Conservation (phyloP, 2,888 invertebrate species). For the Xestia sexstrigata region DNA sequence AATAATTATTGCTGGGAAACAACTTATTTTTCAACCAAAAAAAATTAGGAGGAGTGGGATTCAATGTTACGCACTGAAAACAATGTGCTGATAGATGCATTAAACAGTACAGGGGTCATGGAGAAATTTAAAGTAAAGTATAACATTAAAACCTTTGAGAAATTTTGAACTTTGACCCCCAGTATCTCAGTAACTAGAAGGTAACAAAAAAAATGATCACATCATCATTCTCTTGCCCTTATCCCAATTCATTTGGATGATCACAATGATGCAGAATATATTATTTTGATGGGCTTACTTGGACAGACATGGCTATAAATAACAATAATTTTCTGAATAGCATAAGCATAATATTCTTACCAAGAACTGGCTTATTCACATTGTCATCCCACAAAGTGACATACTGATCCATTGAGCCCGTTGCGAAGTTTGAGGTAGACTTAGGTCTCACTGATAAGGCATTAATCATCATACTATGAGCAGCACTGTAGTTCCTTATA, state of each 20-base stretch:
- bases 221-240: too few relatives aligned
- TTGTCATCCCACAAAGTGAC: slow-evolving; percentile 90
- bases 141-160: not conserved
- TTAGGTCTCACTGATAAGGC: slow-evolving; percentile 87
- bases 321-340: not conserved
- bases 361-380: slow-evolving; percentile 77
- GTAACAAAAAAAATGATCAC: not conserved
- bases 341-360: slow-evolving; percentile 68
- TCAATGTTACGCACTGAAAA: not conserved
- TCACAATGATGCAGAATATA: not conserved
- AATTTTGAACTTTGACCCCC: not conserved
- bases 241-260: too few relatives aligned
- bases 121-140: too few relatives aligned
- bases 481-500: slow-evolving; percentile 84
- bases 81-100: not conserved
- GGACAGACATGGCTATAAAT: not conserved
- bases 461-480: slow-evolving; percentile 86
- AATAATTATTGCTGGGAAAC: too few relatives aligned
- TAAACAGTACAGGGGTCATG: not conserved
- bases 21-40: too few relatives aligned
- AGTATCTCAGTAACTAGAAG: not conserved
- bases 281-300: not conserved
- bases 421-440: slow-evolving; percentile 86
- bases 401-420: slow-evolving; percentile 89
- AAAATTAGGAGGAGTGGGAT: too few relatives aligned